Evolutionary conservation across 2,888 invertebrate genomes (phyloP).

Genomic region (Troides helena): DNA sequence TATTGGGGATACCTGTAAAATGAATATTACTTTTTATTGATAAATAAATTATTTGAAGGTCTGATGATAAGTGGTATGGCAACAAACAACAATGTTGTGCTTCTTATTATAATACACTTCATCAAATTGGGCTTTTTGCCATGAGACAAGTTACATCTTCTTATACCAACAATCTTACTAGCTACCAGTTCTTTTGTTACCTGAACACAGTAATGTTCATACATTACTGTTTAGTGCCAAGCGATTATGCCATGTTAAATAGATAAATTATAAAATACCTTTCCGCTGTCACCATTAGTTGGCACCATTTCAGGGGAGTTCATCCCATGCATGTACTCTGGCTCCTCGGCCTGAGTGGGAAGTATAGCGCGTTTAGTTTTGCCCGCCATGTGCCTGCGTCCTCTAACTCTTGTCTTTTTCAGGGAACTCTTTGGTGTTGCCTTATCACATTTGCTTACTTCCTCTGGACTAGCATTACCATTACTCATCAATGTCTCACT

Average conservation of each 20-base stretch:
- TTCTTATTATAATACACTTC: too few species aligned
- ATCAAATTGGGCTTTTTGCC: too few species aligned
- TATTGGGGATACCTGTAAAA: slow-evolving; percentile 46
- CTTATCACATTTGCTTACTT: slow-evolving; percentile 64
- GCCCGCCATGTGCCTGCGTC: slow-evolving; percentile 64
- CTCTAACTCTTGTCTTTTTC: slow-evolving; percentile 69
- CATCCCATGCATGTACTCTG: slow-evolving; percentile 69
- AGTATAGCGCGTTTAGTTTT: slow-evolving; percentile 70
- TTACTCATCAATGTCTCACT: slow-evolving; percentile 57
- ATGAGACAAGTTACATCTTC: too few species aligned
- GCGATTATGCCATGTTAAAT: not conserved
- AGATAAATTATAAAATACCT: not conserved
- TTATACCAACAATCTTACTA: too few species aligned
- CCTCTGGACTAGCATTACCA: slow-evolving; percentile 70
- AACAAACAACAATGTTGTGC: too few species aligned
- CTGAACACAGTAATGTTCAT: too few species aligned
- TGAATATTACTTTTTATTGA: not conserved
- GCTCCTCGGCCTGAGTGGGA: slow-evolving; percentile 70
- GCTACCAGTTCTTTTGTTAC: too few species aligned
- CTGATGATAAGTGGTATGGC: too few species aligned
- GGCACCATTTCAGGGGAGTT: slow-evolving; percentile 76
- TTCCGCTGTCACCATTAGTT: slow-evolving; percentile 60
- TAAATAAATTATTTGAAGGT: too few species aligned
- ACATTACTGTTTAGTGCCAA: too few species aligned
- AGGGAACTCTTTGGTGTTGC: slow-evolving; percentile 77